These are phyloP conservation scores for Axis porcinus DNA, from an alignment of 2,113 vertebrate genomes.

Conservation along the genomic window DNA sequence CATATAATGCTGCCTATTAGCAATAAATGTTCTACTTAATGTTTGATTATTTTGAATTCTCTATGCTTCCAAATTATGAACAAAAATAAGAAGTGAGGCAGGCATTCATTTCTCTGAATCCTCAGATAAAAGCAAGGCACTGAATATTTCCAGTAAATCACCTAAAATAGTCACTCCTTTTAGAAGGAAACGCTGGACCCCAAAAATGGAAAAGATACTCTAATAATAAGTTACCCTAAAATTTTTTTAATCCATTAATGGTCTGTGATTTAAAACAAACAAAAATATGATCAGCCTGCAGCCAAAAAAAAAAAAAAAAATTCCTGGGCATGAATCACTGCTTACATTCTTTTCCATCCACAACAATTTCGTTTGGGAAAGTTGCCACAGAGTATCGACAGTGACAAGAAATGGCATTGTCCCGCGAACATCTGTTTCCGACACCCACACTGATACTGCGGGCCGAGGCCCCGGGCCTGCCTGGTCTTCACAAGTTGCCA, in stretches of 20 bases:
- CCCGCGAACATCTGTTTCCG: slow-evolving; percentile 89
- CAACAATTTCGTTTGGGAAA: slow-evolving; percentile 83
- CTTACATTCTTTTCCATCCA: slow-evolving; percentile 81
- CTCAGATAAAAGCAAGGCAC: not conserved
- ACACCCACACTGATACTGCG: slow-evolving; percentile 82
- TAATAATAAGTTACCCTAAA: slow-evolving; percentile 23
- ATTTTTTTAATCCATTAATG: slow-evolving; percentile 23
- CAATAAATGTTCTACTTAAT: slow-evolving; percentile 51
- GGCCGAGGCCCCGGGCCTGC: slow-evolving; percentile 65
- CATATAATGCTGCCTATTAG: not conserved
- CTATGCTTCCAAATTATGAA: slow-evolving; percentile 23
- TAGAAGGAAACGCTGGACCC: not conserved
- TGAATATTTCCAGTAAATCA: slow-evolving; percentile 18
- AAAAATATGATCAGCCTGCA: slow-evolving; percentile 46
- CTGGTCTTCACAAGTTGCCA: slow-evolving; percentile 76
- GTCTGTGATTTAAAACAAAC: slow-evolving; percentile 64
- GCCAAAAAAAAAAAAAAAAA: slow-evolving; percentile 61
- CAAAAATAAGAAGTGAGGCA: slow-evolving; percentile 31
- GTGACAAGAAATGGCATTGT: slow-evolving; percentile 87
- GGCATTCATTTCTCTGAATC: not conserved
- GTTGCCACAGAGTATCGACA: slow-evolving; percentile 81
- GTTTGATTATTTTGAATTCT: slow-evolving; percentile 41
- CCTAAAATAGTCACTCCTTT: not conserved
- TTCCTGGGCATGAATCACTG: slow-evolving; percentile 80
- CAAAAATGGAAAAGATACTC: not conserved